Evolutionary conservation across 2,797 vertebrate genomes (phyloP).

Genomic region (Chanos chanos): DNA sequence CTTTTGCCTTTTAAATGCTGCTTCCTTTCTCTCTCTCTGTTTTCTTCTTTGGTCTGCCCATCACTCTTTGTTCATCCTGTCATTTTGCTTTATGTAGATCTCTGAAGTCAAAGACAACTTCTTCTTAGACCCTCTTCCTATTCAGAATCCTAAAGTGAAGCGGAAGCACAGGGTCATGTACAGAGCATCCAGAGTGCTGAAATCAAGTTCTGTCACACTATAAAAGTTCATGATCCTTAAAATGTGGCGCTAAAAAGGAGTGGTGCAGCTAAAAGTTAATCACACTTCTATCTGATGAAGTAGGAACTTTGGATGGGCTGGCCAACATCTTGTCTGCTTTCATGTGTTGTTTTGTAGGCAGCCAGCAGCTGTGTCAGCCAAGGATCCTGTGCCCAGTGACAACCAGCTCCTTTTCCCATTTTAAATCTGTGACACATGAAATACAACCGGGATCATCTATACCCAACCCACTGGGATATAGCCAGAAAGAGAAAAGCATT

Average conservation of each 20-base stretch:
- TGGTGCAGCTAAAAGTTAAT: conserved; percentile 22
- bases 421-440: conserved; percentile 65
- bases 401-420: conserved; percentile 37
- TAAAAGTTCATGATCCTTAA: conserved; percentile 31
- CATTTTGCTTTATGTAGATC: conserved; percentile 22
- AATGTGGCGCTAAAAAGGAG: conserved; percentile 28
- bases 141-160: not conserved
- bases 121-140: not conserved
- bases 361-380: conserved; percentile 51
- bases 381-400: conserved; percentile 32
- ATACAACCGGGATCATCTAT: conserved; percentile 64
- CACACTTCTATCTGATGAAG: conserved; percentile 19
- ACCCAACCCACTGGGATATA: conserved; percentile 49
- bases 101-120: not conserved
- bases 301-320: conserved; percentile 17
- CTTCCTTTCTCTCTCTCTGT: conserved; percentile 65
- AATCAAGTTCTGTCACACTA: conserved; percentile 17
- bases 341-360: conserved; percentile 32
- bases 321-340: not conserved
- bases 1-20: conserved; percentile 69
- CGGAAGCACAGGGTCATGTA: not conserved
- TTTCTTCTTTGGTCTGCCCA: not conserved
- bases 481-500: conserved; percentile 55
- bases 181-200: not conserved
- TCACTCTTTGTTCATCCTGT: conserved; percentile 4